Conservation (phyloP, 2,888 invertebrate genomes). For the Phanerotoma sp. region DNA sequence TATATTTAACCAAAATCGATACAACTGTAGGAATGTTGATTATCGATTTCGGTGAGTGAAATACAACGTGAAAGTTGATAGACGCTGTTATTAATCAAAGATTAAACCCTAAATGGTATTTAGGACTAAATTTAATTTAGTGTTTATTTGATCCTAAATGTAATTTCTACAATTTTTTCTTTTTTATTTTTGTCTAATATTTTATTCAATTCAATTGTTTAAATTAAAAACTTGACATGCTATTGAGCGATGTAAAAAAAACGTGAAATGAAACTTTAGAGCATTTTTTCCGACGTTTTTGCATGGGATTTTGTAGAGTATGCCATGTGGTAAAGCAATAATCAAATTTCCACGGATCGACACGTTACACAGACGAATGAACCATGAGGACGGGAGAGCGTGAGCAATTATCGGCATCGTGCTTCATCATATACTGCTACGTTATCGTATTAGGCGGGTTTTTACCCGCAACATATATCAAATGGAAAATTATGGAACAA, state of each 20-base stretch:
- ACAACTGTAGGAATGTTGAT: too few relatives aligned
- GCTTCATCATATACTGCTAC: constrained; percentile 18
- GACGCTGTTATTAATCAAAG: too few relatives aligned
- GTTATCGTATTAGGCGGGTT: constrained; percentile 16
- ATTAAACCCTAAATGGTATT: too few relatives aligned
- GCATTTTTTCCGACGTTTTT: constrained; percentile 5
- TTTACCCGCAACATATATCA: constrained; percentile 13
- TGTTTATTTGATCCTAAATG: too few relatives aligned
- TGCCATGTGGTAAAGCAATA: constrained; percentile 44
- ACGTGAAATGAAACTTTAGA: constrained; percentile 15
- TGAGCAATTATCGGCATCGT: constrained; percentile 45
- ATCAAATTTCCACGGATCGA: constrained; percentile 44
- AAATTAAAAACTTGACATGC: too few relatives aligned
- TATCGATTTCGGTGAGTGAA: too few relatives aligned
- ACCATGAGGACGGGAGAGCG: constrained; percentile 30
- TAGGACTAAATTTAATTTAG: too few relatives aligned
- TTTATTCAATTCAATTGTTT: too few relatives aligned
- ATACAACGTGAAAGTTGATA: too few relatives aligned
- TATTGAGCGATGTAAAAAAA: neutral
- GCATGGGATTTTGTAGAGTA: constrained; percentile 32
- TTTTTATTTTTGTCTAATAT: too few relatives aligned
- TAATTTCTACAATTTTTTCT: too few relatives aligned
- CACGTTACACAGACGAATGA: constrained; percentile 34
- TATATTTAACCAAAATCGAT: too few relatives aligned
- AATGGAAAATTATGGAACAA: neutral